Base-by-base conservation (phyloP, 1,140 invertebrate species). In the Rhyzopertha dominica region DNA sequence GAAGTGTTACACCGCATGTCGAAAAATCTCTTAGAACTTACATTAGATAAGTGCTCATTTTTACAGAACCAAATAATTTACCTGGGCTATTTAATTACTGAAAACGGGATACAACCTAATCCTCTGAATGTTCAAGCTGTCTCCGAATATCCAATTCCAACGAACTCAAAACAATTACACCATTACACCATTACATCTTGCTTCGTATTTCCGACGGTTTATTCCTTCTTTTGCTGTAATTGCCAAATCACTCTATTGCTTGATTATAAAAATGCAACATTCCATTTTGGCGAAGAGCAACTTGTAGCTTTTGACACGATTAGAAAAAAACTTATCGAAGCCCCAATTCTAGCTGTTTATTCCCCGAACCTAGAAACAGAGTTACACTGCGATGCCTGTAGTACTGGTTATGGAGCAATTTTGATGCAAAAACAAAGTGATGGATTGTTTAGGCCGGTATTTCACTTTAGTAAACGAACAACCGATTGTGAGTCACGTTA, bases 331-430 rank as follows among this genome's bases (percentile, higher is more conserved):
- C 29, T 31, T 31, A n/a, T 4, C 5, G 17, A 16, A 16, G 4
- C 12, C 17, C n/a, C 4, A 17, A 5, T 42, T 19, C 29, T 31
- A 30, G 17, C 30, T 42, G 4, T 26, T 42, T n/a, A 46, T 46
- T 22, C n/a, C n/a, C 47, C 47, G 5, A 24, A 38, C 31, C 30
- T 20, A 12, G 5, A 5, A 16, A 45, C 43, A 1, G 43, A 58
- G 14, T 16, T 69, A 8, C 51, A 60, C 9, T 62, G 62, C 1
- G 67, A 70, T 43, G 65, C 62, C 0, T 51, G 46, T 10, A 51
- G 54, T 5, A 30, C 43, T 3, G 65, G 62, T 1, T 56, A 61
- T 24, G 66, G 62, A 8, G 63, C 59, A 5, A 53, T 69, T 1
- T 25, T 70, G 5, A 36, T 62, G 0, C 64, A 70, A 43, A 47